Base-by-base conservation (phyloP, 2,797 vertebrate species). In the Caiman crocodilus region DNA sequence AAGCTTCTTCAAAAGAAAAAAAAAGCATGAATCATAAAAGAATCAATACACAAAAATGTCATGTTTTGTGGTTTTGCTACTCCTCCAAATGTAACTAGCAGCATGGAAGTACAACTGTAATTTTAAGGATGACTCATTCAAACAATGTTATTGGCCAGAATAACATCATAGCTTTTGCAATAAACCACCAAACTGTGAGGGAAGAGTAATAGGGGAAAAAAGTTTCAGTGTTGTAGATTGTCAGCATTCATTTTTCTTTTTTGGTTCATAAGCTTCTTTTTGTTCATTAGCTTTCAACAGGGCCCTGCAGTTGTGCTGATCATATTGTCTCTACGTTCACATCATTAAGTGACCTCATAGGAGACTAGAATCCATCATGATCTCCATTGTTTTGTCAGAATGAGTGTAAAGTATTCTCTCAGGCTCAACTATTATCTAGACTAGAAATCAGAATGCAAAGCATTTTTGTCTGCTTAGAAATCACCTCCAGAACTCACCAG, bases 381-480 rank as follows among this genome's bases (percentile, higher is more conserved):
- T 56, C 55, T 88, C 26, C 61, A 42, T 80, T 88, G 13, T 83
- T 88, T 89, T 26, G 7, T 83, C 61, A 80, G 55, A 79, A 84
- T 2, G 7, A 14, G 23, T 76, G 25, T 26, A 89, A 92, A 85
- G 78, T 82, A 63, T 21, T 88, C 23, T 65, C 79, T 30, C 87
- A 82, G 14, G 16, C 26, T 92, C 30, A 79, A 26, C 18, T 76
- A 2, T 74, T 84, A 74, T 32, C 57, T 35, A 35, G 25, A 7
- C 12, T 85, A 92, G 30, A 94, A 86, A 84, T 65, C 14, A 76
- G 50, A 90, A 84, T 50, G 13, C 18, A 85, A 82, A 92, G 69
- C 1, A 73, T 57, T 89, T 84, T 1, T 4, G 2, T 35, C 32
- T 73, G 76, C 64, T 90, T 58, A 85, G 67, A 89, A 88, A 84